Evolutionary conservation across 2,888 invertebrate species (phyloP), one percentile per base, ranked within the genome.

Genomic region (Heliconius ismenius): DNA sequence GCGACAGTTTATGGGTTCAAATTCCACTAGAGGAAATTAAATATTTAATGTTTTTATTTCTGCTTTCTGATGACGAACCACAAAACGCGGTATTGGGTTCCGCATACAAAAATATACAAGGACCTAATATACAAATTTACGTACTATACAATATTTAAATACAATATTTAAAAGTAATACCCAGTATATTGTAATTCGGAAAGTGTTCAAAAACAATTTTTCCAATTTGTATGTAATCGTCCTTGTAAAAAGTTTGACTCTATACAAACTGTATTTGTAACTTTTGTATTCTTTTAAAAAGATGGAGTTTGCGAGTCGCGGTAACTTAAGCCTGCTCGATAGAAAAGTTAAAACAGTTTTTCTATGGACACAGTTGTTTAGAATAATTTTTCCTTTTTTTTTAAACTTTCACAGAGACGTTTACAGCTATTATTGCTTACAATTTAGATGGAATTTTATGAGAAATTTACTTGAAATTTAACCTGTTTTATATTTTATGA

Each of bases 221-320:
- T 58, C n/a, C 70, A 70, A 70, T 58, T 70, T 58, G 32, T 70
- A 58, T 36, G 70, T 70, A 58, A 70, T 32, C 70, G 36, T 32
- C 7, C 4, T 70, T 49, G 60, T 64, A 32, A 68, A 73, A 62
- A 32, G 24, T 49, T 70, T 11, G 69, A 36, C 6, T 21, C 28
- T 62, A 39, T 32, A 43, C 32, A 67, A 70, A 74, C 39, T 67
- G 58, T 36, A 21, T 67, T 13, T 26, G 58, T 13, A 67, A 32
- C 32, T 65, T 64, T 49, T 64, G 2, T 28, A 54, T 32, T 32
- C 49, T 74, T 74, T 65, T 58, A 58, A 65, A 60, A 65, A 60
- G 58, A 67, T 28, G 39, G 60, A 67, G 58, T 60, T 58, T 67
- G 58, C 18, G 21, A 74, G 74, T 58, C 13, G 54, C 32, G 28